Evolutionary conservation across 2,113 vertebrate genomes (phyloP).

Genomic region (Emydura subglobosa): DNA sequence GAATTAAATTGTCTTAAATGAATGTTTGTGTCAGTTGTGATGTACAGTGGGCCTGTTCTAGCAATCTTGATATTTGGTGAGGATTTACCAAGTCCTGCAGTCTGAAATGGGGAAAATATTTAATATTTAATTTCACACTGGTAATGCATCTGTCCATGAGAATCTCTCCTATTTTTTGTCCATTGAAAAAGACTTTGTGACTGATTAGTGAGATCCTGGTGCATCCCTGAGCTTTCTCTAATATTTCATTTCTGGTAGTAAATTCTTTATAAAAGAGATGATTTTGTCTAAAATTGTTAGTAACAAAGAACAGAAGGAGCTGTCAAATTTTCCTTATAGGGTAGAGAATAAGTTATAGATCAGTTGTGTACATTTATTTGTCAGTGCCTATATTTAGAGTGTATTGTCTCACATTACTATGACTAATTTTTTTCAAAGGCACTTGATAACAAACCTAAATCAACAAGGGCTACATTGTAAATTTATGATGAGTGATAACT

Average conservation of each 20-base stretch:
- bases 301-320: not conserved
- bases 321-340: not conserved
- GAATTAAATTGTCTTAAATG: constrained; percentile 54
- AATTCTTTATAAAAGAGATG: constrained; percentile 36
- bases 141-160: constrained; percentile 24
- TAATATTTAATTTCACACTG: constrained; percentile 27
- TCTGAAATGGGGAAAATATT: constrained; percentile 1
- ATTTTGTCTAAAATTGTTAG: constrained; percentile 37
- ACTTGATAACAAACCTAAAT: not conserved
- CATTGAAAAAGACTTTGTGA: constrained; percentile 5
- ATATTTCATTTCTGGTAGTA: constrained; percentile 59
- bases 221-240: constrained; percentile 24
- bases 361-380: not conserved
- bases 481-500: not conserved
- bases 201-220: constrained; percentile 53
- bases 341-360: not conserved
- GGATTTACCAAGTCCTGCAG: not conserved
- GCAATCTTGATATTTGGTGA: not conserved
- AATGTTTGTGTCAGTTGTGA: constrained; percentile 49
- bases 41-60: constrained; percentile 5
- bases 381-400: not conserved
- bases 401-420: not conserved
- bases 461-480: not conserved
- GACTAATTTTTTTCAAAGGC: not conserved
- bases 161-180: constrained; percentile 7